phyloP scores from a whole-genome alignment of 2,113 vertebrate species.

The Laterallus jamaicensis region DNA sequence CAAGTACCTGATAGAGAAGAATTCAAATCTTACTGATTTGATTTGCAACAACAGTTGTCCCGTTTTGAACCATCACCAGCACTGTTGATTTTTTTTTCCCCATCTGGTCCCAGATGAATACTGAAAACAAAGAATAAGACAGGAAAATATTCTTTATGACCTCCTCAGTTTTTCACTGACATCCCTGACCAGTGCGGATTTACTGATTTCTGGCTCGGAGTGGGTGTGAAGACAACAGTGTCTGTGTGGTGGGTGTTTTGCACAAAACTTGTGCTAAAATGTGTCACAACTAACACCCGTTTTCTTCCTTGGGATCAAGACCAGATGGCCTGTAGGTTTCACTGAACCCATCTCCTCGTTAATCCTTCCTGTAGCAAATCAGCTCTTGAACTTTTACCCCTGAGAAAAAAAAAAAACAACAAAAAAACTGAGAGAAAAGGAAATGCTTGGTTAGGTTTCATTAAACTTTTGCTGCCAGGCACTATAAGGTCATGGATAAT shows the following conservation, averaged over 20 bases:
- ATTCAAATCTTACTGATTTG: neutral
- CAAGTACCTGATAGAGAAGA: neutral
- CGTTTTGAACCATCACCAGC: neutral
- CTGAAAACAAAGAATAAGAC: neutral
- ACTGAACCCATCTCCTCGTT: neutral
- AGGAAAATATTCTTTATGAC: neutral
- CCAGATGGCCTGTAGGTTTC: slow-evolving; percentile 10
- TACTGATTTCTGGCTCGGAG: neutral
- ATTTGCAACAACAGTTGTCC: neutral
- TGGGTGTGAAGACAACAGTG: neutral
- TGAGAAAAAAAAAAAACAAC: neutral
- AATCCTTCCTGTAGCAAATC: neutral
- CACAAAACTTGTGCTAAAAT: slow-evolving; percentile 2
- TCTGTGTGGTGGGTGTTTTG: neutral
- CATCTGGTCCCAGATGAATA: neutral
- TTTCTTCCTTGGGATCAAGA: slow-evolving; percentile 30
- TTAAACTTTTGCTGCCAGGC: neutral
- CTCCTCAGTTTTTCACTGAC: neutral
- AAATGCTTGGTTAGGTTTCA: neutral
- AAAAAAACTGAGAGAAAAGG: neutral
- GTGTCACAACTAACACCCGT: neutral
- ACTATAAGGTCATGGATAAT: neutral
- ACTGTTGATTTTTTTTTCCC: neutral
- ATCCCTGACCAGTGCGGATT: neutral
- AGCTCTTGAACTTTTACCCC: neutral